Evolutionary conservation across 2,888 invertebrate genomes (phyloP).

Genomic region (Bombylius major): DNA sequence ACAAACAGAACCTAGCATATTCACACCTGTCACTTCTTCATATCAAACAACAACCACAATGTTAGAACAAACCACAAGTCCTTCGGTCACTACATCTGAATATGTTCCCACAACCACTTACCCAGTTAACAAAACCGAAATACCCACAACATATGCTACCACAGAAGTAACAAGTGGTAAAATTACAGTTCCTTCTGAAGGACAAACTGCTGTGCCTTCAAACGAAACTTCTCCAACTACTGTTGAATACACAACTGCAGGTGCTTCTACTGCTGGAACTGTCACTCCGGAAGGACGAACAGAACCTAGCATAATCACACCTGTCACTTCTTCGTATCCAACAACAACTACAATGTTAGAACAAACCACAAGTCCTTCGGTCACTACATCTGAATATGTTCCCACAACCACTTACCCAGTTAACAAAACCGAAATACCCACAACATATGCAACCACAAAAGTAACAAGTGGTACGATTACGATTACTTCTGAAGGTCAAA

Average conservation of each 20-base stretch:
- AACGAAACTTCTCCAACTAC: not conserved
- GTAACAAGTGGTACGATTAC: not conserved
- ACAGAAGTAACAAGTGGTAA: not conserved
- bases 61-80: no score
- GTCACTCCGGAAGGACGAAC: not conserved
- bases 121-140: not conserved
- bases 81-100: not conserved
- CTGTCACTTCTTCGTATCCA: no score
- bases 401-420: no score
- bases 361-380: no score
- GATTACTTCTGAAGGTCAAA: not conserved
- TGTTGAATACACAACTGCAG: not conserved
- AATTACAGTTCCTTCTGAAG: not conserved
- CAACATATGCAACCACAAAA: not conserved
- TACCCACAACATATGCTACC: not conserved
- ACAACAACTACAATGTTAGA: no score
- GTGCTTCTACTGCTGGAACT: constrained; percentile 1
- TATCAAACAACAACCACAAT: no score
- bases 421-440: no score
- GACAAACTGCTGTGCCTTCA: not conserved
- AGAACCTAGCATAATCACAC: no score
- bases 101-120: not conserved
- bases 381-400: no score
- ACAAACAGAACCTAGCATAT: no score
- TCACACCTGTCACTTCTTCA: no score